Percentiles rank a stretch among this genome's conserved stretches.
Evolutionary conservation across 1,140 invertebrate species (phyloP).

Genomic region (Pectinophora gossypiella): DNA sequence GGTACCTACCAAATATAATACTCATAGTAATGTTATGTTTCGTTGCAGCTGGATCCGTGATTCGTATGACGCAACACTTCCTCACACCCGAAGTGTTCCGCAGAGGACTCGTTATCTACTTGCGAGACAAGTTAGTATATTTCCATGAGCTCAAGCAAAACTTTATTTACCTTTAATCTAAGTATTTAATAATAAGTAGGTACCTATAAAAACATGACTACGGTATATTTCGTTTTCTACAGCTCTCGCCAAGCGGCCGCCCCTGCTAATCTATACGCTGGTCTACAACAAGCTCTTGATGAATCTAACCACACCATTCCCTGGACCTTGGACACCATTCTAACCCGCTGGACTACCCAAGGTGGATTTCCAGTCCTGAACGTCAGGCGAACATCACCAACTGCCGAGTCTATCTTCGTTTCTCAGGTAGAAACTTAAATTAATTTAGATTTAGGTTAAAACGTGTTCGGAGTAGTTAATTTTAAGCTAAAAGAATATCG

Average conservation of each 20-base stretch:
- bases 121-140: constrained; percentile 54
- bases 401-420: constrained; percentile 37
- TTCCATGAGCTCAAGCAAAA: too few relatives aligned
- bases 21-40: too few relatives aligned
- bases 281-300: constrained; percentile 73
- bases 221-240: constrained; percentile 3
- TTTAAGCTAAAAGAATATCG: too few relatives aligned
- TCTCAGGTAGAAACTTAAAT: constrained; percentile 33
- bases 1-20: too few relatives aligned
- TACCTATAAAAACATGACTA: neutral
- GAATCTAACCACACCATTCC: constrained; percentile 36
- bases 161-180: too few relatives aligned
- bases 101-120: constrained; percentile 54
- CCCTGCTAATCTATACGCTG: constrained; percentile 52
- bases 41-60: constrained; percentile 75
- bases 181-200: too few relatives aligned
- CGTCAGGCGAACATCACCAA: constrained; percentile 33
- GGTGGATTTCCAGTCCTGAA: constrained; percentile 78
- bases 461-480: too few relatives aligned
- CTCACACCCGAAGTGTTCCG: constrained; percentile 65
- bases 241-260: constrained; percentile 37
- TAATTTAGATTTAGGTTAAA: too few relatives aligned
- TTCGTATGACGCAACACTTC: constrained; percentile 76
- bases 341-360: constrained; percentile 83
- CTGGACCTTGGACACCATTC: constrained; percentile 50